A percentile compares a stretch with the other conserved stretches of the same genome.
These are phyloP conservation scores for Thecophora atra DNA, from an alignment of 2,888 invertebrate genomes.

Conservation along the genomic window DNA sequence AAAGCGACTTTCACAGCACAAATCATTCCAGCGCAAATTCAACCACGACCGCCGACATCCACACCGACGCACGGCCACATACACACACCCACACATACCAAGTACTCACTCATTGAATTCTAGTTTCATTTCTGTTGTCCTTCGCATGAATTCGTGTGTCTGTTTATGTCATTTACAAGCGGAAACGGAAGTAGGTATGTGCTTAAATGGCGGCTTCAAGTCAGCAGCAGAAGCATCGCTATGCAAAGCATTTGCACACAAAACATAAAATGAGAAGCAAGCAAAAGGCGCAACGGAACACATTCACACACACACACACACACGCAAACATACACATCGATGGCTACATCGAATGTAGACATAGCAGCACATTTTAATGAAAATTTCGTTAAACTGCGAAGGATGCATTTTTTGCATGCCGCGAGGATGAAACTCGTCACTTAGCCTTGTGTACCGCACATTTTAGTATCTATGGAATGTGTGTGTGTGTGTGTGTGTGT, in stretches of 20 bases:
- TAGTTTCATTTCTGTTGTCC: background rate
- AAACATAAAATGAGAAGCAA: conserved; percentile 1
- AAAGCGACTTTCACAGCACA: background rate
- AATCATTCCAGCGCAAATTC: conserved; percentile 9
- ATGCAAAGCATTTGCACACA: conserved; percentile 20
- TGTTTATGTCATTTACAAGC: conserved; percentile 5
- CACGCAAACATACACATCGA: conserved; percentile 11
- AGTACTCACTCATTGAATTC: background rate
- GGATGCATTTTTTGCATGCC: conserved; percentile 20
- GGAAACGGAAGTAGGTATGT: conserved; percentile 19
- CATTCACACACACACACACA: conserved; percentile 13
- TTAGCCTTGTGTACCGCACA: conserved; percentile 25
- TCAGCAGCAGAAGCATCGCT: background rate
- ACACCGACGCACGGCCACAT: background rate
- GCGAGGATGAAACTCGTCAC: conserved; percentile 20
- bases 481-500: background rate
- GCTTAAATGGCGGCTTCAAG: background rate
- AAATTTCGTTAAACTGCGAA: conserved; percentile 29
- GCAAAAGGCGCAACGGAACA: conserved; percentile 16
- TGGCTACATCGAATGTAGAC: background rate
- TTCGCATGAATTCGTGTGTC: background rate
- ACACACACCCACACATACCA: background rate
- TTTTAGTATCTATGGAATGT: background rate
- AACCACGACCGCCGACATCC: conserved; percentile 4
- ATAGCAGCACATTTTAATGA: conserved; percentile 20